Base-by-base conservation (phyloP, 2,113 vertebrate species). In the Pangasianodon hypophthalmus region DNA sequence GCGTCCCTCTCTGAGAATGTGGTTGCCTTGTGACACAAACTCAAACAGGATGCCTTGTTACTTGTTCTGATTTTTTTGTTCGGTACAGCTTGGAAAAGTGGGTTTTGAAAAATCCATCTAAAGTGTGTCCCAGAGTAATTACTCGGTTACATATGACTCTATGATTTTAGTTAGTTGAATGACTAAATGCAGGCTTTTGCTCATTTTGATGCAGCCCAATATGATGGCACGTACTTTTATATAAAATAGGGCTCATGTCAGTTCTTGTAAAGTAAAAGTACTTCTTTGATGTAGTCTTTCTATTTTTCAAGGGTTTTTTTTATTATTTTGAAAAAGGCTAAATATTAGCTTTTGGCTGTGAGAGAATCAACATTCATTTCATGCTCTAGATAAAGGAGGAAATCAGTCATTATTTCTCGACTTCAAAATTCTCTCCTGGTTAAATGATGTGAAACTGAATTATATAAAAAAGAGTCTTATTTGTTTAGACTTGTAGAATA, bases 1-100 rank as follows among this genome's bases (percentile, higher is more conserved):
- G 67, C 56, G 44, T 90, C 90, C 26, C 56, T 87, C n/a, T 56
- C 62, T 62, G 85, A 85, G 87, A 92, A 89, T 87, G 89, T 90
- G 87, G 58, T 58, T 89, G 84, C 73, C 58, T 89, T 80, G 84
- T 79, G 71, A 86, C 46, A 88, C 73, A 90, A 82, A 41, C 77
- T 50, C 41, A 87, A 86, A 91, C 71, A 89, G 81, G 80, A 80
- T 24, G 69, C 82, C 56, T 86, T 88, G 48, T 79, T 81, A 48
- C 86, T 44, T n/a, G n/a, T 41, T 58, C 62, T 41, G 69, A 73
- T 77, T 44, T 82, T 44, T 64, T 81, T 83, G 58, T 81, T 79
- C 87, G 41, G 73, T 91, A 50, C 71, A 71, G 73, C 21, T 73
- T 37, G 8, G 37, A 46, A 19, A 26, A 56, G 6, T 18, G 19